These are phyloP conservation scores for Clarias platycephalus DNA, from an alignment of 2,797 vertebrate species.

Conservation along the genomic window DNA sequence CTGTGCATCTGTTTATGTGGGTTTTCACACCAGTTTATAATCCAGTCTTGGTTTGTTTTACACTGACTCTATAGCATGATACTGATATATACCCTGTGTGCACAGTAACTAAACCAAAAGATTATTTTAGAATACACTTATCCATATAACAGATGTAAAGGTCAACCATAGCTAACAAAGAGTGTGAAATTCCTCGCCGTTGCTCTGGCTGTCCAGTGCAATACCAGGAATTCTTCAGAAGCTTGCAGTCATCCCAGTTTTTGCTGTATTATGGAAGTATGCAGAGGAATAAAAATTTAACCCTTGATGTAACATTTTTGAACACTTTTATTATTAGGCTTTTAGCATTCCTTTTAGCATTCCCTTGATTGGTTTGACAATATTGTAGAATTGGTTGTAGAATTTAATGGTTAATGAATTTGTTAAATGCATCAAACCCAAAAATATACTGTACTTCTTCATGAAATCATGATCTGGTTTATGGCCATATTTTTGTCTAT, in stretches of 20 bases:
- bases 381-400: not conserved
- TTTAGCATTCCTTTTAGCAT: not conserved
- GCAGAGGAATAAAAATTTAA: not conserved
- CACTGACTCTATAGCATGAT: not conserved
- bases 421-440: not conserved
- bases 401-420: not conserved
- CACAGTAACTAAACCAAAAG: not conserved
- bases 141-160: not conserved
- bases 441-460: not conserved
- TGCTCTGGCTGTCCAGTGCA: not conserved
- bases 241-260: not conserved
- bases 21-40: not conserved
- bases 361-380: not conserved
- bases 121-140: not conserved
- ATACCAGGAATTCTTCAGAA: not conserved
- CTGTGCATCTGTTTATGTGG: conserved; percentile 31
- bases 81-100: not conserved
- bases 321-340: not conserved
- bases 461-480: not conserved
- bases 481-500: not conserved
- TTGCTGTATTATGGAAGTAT: not conserved
- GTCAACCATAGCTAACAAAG: not conserved
- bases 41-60: not conserved
- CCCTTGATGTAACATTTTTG: not conserved
- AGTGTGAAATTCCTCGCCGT: not conserved